Evolutionary conservation across 2,888 invertebrate genomes (phyloP), one percentile per base, ranked within the genome.

Genomic region (Andrena camellia): DNA sequence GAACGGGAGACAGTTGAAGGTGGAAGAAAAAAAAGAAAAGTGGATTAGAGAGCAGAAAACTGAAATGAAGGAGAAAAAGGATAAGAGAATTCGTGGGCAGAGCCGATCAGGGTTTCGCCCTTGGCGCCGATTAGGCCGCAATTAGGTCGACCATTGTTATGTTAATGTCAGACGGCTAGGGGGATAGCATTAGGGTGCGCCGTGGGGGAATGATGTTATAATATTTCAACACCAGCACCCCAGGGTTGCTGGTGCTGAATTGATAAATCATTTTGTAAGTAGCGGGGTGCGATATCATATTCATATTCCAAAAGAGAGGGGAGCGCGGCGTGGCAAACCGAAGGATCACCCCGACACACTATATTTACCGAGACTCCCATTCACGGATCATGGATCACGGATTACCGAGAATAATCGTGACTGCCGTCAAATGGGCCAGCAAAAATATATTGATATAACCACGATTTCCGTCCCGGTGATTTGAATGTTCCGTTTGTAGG

Each of bases 141-240:
- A 93, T 93, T 93, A 93, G 91, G 86, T 86, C 89, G 90, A 90
- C 80, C 91, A 94, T 94, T 94, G 93, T 93, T 91, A 93, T 93
- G 94, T 92, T 93, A 93, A 94, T 93, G 88, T 85, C 86, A 85
- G 82, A 85, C 86, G 88, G 89, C 88, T 86, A 85, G 80, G 85
- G 85, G 90, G 90, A 91, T 92, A 92, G 92, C 93, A 92, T 90
- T 91, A 91, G 93, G 93, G 91, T 91, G 90, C 90, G 89, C 90
- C 88, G 86, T 86, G 85, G 87, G 81, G 89, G 74, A 92, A 92
- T 92, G 90, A 93, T 92, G 92, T 93, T 93, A 93, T 93, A 93
- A 94, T 94, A 93, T 94, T 94, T 94, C 94, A 92, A 92, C 92
- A 92, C 92, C 89, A 86, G 88, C 89, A 90, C 90, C 90, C 87